phyloP scores from a whole-genome alignment of 2,888 invertebrate genomes.

The Leptinotarsa rubiginosa region DNA sequence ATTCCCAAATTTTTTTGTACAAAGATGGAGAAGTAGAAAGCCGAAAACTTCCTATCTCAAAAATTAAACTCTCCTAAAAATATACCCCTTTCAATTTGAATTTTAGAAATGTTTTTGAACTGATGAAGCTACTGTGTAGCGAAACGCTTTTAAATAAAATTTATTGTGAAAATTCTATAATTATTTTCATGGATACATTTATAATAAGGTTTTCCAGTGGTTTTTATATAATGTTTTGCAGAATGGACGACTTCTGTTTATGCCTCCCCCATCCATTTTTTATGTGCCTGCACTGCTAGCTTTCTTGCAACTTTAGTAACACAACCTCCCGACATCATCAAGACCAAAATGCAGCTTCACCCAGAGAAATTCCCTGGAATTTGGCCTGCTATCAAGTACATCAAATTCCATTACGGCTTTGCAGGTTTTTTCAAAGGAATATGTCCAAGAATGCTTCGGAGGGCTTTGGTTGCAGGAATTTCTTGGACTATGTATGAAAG shows the following conservation, averaged over 20 bases:
- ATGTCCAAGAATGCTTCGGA: slow-evolving; percentile 84
- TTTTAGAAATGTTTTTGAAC: neutral
- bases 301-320: slow-evolving; percentile 86
- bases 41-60: no score
- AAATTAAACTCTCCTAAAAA: no score
- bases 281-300: slow-evolving; percentile 84
- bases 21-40: no score
- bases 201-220: neutral
- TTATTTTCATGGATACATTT: no score
- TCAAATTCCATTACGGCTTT: slow-evolving; percentile 77
- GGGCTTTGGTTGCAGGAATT: slow-evolving; percentile 90
- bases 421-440: slow-evolving; percentile 87
- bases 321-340: slow-evolving; percentile 91
- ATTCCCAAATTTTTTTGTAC: no score
- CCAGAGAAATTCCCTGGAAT: slow-evolving; percentile 79
- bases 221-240: slow-evolving; percentile 50
- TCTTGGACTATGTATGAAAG: slow-evolving; percentile 94
- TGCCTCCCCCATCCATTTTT: slow-evolving; percentile 76
- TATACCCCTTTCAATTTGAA: no score
- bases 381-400: slow-evolving; percentile 73
- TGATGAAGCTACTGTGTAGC: no score
- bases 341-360: slow-evolving; percentile 90
- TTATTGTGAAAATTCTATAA: no score
- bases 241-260: slow-evolving; percentile 71
- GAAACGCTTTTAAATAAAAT: no score